Conservation (phyloP, 2,113 vertebrate species). For the Cololabis saira region DNA sequence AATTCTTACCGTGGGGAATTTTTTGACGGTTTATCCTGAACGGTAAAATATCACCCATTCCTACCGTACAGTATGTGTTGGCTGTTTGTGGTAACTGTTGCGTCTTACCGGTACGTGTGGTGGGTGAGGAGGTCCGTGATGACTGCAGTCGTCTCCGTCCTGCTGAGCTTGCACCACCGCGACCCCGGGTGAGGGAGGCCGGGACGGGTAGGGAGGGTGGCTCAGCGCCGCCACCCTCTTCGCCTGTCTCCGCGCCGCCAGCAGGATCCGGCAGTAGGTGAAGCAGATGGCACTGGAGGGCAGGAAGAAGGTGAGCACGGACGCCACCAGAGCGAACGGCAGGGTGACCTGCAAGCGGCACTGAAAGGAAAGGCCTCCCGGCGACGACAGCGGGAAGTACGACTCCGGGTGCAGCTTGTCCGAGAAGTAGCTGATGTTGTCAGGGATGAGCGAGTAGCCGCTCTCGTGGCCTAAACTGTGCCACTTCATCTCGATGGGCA, state of each 20-base stretch:
- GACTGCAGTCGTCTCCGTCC: slow-evolving; percentile 75
- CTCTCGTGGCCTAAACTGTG: slow-evolving; percentile 83
- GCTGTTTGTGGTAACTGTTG: background rate
- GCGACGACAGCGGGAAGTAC: slow-evolving; percentile 69
- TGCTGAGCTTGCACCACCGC: slow-evolving; percentile 50
- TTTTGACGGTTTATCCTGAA: too few relatives aligned
- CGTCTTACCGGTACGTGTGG: slow-evolving; percentile 74
- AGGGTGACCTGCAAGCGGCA: slow-evolving; percentile 91
- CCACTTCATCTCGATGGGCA: slow-evolving; percentile 96
- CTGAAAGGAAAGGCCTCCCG: slow-evolving; percentile 76
- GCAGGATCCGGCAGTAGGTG: slow-evolving; percentile 95
- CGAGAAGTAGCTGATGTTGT: slow-evolving; percentile 57
- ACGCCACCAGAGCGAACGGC: slow-evolving; percentile 92
- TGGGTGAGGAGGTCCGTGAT: slow-evolving; percentile 68
- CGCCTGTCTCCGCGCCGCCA: slow-evolving; percentile 89
- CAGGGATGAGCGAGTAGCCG: background rate
- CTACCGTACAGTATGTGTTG: too few relatives aligned
- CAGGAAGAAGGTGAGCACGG: slow-evolving; percentile 94
- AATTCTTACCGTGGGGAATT: too few relatives aligned
- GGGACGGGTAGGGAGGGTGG: slow-evolving; percentile 79
- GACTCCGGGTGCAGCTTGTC: slow-evolving; percentile 68
- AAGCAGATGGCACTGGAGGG: slow-evolving; percentile 94
- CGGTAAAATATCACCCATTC: too few relatives aligned
- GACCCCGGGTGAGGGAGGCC: slow-evolving; percentile 70
- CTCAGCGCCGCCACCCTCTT: slow-evolving; percentile 90